These are phyloP conservation scores for Plectropomus leopardus DNA, from an alignment of 2,113 vertebrate species.

Conservation along the genomic window DNA sequence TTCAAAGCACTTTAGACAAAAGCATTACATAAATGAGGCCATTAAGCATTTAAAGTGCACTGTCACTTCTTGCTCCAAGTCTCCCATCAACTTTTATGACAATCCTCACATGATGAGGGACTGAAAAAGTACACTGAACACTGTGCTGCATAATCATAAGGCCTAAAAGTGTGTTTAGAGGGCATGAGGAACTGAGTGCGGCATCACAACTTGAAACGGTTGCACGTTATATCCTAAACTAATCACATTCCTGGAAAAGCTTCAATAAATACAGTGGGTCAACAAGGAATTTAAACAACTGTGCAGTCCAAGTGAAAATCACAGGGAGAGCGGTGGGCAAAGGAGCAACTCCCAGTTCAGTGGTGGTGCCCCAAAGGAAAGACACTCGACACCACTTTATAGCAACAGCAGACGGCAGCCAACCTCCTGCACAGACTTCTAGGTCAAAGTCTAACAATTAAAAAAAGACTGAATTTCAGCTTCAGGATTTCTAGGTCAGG, in stretches of 20 bases:
- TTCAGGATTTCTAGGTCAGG: constrained; percentile 41
- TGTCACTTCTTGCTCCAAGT: not conserved
- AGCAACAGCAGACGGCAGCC: constrained; percentile 66
- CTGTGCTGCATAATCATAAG: too few relatives aligned
- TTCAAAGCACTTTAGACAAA: not conserved
- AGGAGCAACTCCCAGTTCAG: constrained; percentile 46
- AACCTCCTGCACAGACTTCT: constrained; percentile 36
- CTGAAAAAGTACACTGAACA: not conserved
- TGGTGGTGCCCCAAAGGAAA: constrained; percentile 44
- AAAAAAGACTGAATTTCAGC: constrained; percentile 3
- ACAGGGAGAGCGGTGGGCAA: constrained; percentile 50
- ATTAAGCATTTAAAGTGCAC: not conserved
- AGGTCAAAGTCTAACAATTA: constrained; percentile 57
- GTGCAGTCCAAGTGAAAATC: constrained; percentile 48
- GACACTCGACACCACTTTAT: constrained; percentile 75
- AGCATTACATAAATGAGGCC: not conserved
- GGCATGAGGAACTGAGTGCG: not conserved
- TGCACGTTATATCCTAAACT: not conserved
- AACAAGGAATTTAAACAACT: constrained; percentile 59
- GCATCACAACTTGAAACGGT: not conserved
- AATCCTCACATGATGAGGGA: not conserved
- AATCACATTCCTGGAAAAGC: constrained; percentile 33
- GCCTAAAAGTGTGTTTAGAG: not conserved
- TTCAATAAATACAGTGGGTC: constrained; percentile 11
- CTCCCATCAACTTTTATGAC: not conserved